phyloP scores from a whole-genome alignment of 2,888 invertebrate genomes.

The Caenorhabditis panamensis region DNA sequence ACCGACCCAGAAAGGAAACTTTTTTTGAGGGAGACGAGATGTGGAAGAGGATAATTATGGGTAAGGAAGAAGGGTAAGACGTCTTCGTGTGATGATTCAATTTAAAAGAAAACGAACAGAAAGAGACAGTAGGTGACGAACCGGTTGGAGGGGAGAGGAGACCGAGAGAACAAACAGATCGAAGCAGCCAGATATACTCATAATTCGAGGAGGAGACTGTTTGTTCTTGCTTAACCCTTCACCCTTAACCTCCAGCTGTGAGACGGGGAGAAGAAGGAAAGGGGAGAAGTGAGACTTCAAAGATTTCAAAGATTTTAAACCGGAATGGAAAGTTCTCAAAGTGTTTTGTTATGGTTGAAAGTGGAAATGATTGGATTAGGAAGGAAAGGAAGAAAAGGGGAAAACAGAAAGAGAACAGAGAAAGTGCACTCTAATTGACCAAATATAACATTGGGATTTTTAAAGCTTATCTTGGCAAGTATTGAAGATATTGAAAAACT shows the following conservation, averaged over 20 bases:
- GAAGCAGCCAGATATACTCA: conserved; percentile 35
- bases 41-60: neutral
- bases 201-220: conserved; percentile 16
- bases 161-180: conserved; percentile 46
- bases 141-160: conserved; percentile 33
- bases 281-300: neutral
- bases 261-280: conserved; percentile 10
- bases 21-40: neutral
- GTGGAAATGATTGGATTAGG: conserved; percentile 24
- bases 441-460: too few species aligned
- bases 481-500: too few species aligned
- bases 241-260: neutral
- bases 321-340: too few species aligned
- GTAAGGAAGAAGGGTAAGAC: conserved; percentile 9
- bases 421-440: too few species aligned
- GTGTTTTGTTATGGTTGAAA: too few species aligned
- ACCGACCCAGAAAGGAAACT: neutral
- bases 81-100: conserved; percentile 5
- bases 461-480: too few species aligned
- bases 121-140: conserved; percentile 7
- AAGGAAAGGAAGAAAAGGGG: neutral
- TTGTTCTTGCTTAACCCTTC: conserved; percentile 10
- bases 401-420: neutral
- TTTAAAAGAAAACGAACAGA: neutral
- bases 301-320: too few species aligned